phyloP scores from a whole-genome alignment of 2,888 invertebrate genomes.

The Clivina fossor region DNA sequence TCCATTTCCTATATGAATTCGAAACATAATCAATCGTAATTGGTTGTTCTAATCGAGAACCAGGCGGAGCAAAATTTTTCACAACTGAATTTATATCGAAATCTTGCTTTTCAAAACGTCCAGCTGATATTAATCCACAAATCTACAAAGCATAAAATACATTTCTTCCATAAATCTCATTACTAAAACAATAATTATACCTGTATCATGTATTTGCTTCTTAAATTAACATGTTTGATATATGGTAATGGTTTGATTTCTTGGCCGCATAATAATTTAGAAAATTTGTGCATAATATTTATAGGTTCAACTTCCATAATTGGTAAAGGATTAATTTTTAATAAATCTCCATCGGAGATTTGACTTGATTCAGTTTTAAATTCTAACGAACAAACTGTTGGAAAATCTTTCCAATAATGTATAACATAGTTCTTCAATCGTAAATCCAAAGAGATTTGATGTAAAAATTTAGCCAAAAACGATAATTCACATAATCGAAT shows the following conservation, averaged over 20 bases:
- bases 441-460: conserved; percentile 77
- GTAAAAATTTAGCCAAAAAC: conserved; percentile 69
- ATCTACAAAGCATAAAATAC: conserved; percentile 16
- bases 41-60: conserved; percentile 48
- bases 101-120: conserved; percentile 20
- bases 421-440: conserved; percentile 69
- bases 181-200: conserved; percentile 53
- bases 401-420: conserved; percentile 87
- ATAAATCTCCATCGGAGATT: conserved; percentile 60
- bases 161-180: conserved; percentile 43
- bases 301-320: conserved; percentile 67
- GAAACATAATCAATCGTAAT: conserved; percentile 41
- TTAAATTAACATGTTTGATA: conserved; percentile 71
- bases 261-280: conserved; percentile 61
- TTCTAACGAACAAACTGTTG: conserved; percentile 58
- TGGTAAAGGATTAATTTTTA: conserved; percentile 62
- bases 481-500: conserved; percentile 68
- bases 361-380: conserved; percentile 51
- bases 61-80: conserved; percentile 44
- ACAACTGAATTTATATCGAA: conserved; percentile 20
- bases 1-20: conserved; percentile 39
- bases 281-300: conserved; percentile 71
- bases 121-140: conserved; percentile 28
- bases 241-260: conserved; percentile 67
- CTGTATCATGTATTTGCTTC: conserved; percentile 73